Conservation (phyloP, 2,888 invertebrate genomes). For the Chaetoderma sp. region DNA sequence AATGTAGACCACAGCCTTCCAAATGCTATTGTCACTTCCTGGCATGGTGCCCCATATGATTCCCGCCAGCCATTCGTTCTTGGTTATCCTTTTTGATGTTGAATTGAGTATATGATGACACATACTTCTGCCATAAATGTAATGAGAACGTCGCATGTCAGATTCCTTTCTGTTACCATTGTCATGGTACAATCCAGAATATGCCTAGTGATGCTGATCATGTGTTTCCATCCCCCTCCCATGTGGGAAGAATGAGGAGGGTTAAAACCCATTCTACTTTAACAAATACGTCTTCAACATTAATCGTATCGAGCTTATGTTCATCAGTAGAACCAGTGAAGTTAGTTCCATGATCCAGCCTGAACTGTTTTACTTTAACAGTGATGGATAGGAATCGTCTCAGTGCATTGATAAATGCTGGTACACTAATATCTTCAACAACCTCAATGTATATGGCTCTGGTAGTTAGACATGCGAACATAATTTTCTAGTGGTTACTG, state of each 20-base stretch:
- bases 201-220: conserved; percentile 20
- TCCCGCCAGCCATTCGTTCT: no score
- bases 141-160: conserved; percentile 27
- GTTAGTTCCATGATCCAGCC: conserved; percentile 19
- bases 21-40: no score
- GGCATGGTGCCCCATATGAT: no score
- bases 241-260: conserved; percentile 19
- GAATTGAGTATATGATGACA: conserved; percentile 6
- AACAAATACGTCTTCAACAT: conserved; percentile 8
- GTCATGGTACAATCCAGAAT: no score
- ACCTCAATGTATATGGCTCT: conserved; percentile 27
- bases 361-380: conserved; percentile 14
- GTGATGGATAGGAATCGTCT: conserved; percentile 17
- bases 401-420: conserved; percentile 29
- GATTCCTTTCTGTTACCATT: background rate
- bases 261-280: conserved; percentile 19
- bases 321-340: no score
- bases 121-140: conserved; percentile 26
- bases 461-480: conserved; percentile 23
- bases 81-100: conserved; percentile 21
- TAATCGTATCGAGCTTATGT: conserved; percentile 16
- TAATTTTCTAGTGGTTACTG: no score
- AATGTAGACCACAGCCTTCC: no score
- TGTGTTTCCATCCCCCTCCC: conserved; percentile 21
- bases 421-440: no score